Conservation (phyloP, 1,140 invertebrate genomes). For the Drosophila obscura region DNA sequence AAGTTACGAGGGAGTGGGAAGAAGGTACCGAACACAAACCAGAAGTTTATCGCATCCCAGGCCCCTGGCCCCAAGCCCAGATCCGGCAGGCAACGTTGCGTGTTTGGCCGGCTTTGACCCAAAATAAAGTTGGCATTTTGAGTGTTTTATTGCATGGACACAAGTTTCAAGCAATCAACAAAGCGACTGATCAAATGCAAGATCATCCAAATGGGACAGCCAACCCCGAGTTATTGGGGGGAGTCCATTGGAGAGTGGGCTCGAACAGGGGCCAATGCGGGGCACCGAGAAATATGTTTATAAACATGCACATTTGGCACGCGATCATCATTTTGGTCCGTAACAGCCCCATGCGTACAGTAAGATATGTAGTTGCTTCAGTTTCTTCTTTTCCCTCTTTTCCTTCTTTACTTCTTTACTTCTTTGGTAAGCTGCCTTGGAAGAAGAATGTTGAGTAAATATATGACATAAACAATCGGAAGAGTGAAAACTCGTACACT, state of each 20-base stretch:
- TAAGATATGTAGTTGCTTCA: conserved; percentile 56
- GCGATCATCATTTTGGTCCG: conserved; percentile 74
- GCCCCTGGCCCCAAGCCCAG: conserved; percentile 16
- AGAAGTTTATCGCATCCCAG: conserved; percentile 66
- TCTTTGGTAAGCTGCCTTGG: conserved; percentile 2
- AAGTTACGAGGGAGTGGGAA: background rate
- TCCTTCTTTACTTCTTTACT: conserved; percentile 4
- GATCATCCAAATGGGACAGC: conserved; percentile 75
- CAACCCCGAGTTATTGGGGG: conserved; percentile 27
- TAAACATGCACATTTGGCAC: conserved; percentile 81
- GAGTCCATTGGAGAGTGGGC: background rate
- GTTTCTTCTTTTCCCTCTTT: conserved; percentile 39
- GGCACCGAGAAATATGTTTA: conserved; percentile 73
- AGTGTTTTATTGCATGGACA: conserved; percentile 81
- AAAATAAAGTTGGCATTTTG: conserved; percentile 82
- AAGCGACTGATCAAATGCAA: conserved; percentile 81
- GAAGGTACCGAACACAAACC: conserved; percentile 30
- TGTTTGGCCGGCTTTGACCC: conserved; percentile 76
- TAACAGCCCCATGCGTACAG: conserved; percentile 62
- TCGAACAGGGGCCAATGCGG: conserved; percentile 11
- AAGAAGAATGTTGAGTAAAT: conserved; percentile 31
- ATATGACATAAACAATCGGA: background rate
- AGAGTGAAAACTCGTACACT: no score
- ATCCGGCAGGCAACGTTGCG: conserved; percentile 73
- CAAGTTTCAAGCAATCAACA: conserved; percentile 81